These are phyloP conservation scores for Crotalus helleri DNA, from an alignment of 2,113 vertebrate genomes.

Conservation along the genomic window DNA sequence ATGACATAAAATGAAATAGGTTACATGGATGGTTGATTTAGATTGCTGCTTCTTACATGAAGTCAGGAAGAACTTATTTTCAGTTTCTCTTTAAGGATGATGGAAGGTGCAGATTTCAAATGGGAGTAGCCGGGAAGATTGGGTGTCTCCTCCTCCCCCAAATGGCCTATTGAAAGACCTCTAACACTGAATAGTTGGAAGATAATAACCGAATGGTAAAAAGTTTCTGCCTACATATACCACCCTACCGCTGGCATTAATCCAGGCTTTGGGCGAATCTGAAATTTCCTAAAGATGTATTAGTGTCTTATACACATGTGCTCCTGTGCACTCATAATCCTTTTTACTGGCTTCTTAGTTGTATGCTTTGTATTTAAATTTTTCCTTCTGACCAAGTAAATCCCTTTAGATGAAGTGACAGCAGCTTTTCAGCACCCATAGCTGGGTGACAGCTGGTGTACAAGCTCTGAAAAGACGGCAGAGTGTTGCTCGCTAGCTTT, in stretches of 20 bases:
- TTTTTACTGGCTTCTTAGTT: slow-evolving; percentile 83
- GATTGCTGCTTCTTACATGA: slow-evolving; percentile 9
- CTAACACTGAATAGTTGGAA: slow-evolving; percentile 74
- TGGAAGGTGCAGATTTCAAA: slow-evolving; percentile 13
- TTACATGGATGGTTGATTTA: slow-evolving; percentile 60
- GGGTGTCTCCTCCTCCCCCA: not conserved
- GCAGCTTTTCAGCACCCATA: slow-evolving; percentile 90
- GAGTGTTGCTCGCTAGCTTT: slow-evolving; percentile 78
- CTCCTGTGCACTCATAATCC: slow-evolving; percentile 84
- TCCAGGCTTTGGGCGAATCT: slow-evolving; percentile 83
- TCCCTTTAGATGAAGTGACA: slow-evolving; percentile 95
- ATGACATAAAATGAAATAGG: not conserved
- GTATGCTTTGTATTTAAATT: slow-evolving; percentile 85
- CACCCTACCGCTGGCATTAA: slow-evolving; percentile 79
- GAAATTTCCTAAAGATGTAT: slow-evolving; percentile 90
- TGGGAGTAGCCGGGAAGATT: not conserved
- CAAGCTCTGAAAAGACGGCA: slow-evolving; percentile 85
- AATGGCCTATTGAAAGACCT: slow-evolving; percentile 70
- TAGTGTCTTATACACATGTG: slow-evolving; percentile 91
- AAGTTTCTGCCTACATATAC: slow-evolving; percentile 68
- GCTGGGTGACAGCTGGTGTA: slow-evolving; percentile 95
- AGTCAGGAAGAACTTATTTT: slow-evolving; percentile 46
- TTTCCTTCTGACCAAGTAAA: slow-evolving; percentile 86
- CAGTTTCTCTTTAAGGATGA: slow-evolving; percentile 35
- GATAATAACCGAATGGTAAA: slow-evolving; percentile 71